Evolutionary conservation across 2,888 invertebrate genomes (phyloP).

Genomic region (Apodemia duryi): DNA sequence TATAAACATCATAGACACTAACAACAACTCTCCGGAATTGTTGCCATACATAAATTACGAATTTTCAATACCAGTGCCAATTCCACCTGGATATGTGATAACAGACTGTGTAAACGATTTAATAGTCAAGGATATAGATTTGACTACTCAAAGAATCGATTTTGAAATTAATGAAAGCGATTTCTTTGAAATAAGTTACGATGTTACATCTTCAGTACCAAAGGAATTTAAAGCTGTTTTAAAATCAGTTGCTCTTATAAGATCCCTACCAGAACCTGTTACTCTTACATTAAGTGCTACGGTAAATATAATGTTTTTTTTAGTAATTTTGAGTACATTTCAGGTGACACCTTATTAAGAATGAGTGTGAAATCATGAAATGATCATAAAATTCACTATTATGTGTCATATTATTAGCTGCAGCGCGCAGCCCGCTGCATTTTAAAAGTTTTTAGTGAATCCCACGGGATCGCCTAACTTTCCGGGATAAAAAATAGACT

Average conservation of each 20-base stretch:
- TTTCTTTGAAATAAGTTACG: constrained; percentile 56
- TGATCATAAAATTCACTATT: too few species aligned
- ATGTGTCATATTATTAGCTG: too few species aligned
- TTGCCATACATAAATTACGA: constrained; percentile 42
- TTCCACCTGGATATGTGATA: constrained; percentile 61
- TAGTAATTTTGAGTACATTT: constrained; percentile 17
- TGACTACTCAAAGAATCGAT: constrained; percentile 63
- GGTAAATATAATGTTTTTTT: constrained; percentile 41
- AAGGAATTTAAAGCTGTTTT: constrained; percentile 59
- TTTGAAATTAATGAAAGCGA: constrained; percentile 56
- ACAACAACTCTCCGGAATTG: constrained; percentile 69
- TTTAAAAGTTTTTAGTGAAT: too few species aligned
- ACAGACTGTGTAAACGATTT: constrained; percentile 63
- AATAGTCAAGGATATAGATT: constrained; percentile 70
- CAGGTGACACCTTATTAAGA: background rate
- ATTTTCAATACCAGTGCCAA: constrained; percentile 66
- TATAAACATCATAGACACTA: constrained; percentile 64
- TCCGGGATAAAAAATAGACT: too few species aligned
- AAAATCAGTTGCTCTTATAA: constrained; percentile 52
- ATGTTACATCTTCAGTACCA: constrained; percentile 37
- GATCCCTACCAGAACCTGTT: constrained; percentile 52
- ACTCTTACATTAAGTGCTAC: constrained; percentile 56
- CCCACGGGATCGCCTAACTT: too few species aligned
- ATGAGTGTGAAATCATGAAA: too few species aligned
- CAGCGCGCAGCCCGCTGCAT: too few species aligned